These are phyloP conservation scores for Caranx melampygus DNA, from an alignment of 2,113 vertebrate species.

Conservation along the genomic window DNA sequence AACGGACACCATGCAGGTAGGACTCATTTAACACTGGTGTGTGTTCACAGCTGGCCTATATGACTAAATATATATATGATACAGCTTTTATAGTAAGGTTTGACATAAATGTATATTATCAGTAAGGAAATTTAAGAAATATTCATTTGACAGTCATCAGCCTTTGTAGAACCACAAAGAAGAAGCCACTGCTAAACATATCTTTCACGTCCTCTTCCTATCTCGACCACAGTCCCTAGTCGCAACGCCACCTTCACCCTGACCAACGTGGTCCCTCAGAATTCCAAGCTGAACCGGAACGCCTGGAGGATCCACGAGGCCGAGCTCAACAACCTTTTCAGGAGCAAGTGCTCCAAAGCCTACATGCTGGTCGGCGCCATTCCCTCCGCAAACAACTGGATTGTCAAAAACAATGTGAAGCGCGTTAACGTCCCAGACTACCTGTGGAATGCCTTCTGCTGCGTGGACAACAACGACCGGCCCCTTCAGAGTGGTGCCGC, in stretches of 20 bases:
- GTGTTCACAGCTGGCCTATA: no score
- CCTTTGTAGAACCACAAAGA: no score
- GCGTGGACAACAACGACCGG: conserved; percentile 73
- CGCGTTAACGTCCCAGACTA: conserved; percentile 83
- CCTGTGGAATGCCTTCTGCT: conserved; percentile 84
- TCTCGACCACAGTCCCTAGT: conserved; percentile 69
- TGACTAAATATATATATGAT: no score
- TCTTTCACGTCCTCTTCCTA: background rate
- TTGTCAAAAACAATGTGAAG: conserved; percentile 79
- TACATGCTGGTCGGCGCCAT: conserved; percentile 81
- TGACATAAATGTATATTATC: no score
- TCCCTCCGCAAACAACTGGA: conserved; percentile 79
- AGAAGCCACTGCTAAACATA: background rate
- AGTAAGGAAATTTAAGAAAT: no score
- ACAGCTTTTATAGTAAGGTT: no score
- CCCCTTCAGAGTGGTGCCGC: conserved; percentile 74
- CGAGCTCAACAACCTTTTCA: conserved; percentile 71
- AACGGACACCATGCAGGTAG: conserved; percentile 83
- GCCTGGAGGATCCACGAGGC: conserved; percentile 80
- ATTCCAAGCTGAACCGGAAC: conserved; percentile 80
- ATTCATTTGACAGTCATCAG: no score
- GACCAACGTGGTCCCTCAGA: conserved; percentile 83
- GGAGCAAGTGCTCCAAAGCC: conserved; percentile 69
- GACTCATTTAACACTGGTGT: background rate
- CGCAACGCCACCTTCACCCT: conserved; percentile 84